Evolutionary conservation across 2,888 invertebrate genomes (phyloP).

Genomic region (Adineta ricciae): DNA sequence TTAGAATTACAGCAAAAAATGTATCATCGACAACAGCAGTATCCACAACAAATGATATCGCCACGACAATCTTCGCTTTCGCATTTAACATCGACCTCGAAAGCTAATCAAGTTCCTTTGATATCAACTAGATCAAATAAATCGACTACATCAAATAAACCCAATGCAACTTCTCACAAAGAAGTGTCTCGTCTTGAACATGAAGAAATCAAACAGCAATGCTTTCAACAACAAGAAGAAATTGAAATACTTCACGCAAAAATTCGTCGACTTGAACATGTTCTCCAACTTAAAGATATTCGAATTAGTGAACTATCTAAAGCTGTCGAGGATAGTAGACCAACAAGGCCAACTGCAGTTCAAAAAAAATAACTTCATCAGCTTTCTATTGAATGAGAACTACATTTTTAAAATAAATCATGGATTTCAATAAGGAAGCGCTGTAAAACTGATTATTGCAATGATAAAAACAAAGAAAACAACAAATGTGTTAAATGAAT

Average conservation of each 20-base stretch:
- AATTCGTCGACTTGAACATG: constrained; percentile 32
- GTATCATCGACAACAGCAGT: too few relatives aligned
- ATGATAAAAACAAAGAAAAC: too few relatives aligned
- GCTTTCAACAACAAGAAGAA: constrained; percentile 30
- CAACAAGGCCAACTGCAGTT: constrained; percentile 18
- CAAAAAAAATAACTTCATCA: not conserved
- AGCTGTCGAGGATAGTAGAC: constrained; percentile 30
- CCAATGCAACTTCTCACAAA: not conserved
- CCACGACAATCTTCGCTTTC: not conserved
- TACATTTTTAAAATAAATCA: too few relatives aligned
- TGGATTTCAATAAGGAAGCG: too few relatives aligned
- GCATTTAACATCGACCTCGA: not conserved
- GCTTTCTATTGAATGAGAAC: too few relatives aligned
- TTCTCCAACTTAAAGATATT: constrained; percentile 29
- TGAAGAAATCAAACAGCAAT: constrained; percentile 32
- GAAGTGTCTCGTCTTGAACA: constrained; percentile 21
- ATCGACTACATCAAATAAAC: not conserved
- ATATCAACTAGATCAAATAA: not conserved
- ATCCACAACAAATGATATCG: not conserved
- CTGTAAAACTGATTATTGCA: too few relatives aligned
- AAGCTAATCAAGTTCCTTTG: not conserved
- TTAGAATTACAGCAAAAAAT: constrained; percentile 10
- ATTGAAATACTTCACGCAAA: constrained; percentile 32
- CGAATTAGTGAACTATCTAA: constrained; percentile 27
- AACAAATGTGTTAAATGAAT: too few relatives aligned